Evolutionary conservation across 2,797 vertebrate species (phyloP).

Genomic region (Crocidura indochinensis): DNA sequence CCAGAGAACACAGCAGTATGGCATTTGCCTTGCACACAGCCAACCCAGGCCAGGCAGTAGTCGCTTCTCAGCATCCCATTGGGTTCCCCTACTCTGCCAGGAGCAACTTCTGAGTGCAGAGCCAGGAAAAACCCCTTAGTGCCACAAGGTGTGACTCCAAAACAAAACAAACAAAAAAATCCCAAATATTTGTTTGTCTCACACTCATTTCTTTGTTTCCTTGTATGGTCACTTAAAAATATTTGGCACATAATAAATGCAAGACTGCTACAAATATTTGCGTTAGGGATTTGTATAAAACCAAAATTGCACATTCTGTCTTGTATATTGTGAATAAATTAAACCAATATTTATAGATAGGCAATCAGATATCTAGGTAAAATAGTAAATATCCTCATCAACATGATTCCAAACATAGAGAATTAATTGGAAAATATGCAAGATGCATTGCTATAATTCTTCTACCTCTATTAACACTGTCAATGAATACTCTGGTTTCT

Average conservation of each 20-base stretch:
- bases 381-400: not conserved
- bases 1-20: too few species aligned
- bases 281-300: not conserved
- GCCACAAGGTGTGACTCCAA: too few species aligned
- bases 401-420: not conserved
- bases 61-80: too few species aligned
- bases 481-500: not conserved
- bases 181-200: not conserved
- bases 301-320: not conserved
- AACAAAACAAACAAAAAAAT: too few species aligned
- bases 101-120: too few species aligned
- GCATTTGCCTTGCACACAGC: too few species aligned
- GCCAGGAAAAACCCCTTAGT: too few species aligned
- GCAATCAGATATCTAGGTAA: not conserved
- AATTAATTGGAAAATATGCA: not conserved
- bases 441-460: not conserved
- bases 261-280: not conserved
- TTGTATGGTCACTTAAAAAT: slow-evolving; percentile 5
- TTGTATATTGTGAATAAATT: not conserved
- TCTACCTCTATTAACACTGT: not conserved
- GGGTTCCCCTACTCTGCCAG: too few species aligned
- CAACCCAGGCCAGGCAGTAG: too few species aligned
- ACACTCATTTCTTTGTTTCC: slow-evolving; percentile 8
- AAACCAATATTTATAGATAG: not conserved
- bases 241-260: not conserved